Evolutionary conservation across 2,113 vertebrate species (phyloP), one percentile per base, ranked within the genome.

Genomic region (Cyprichromis sp.): DNA sequence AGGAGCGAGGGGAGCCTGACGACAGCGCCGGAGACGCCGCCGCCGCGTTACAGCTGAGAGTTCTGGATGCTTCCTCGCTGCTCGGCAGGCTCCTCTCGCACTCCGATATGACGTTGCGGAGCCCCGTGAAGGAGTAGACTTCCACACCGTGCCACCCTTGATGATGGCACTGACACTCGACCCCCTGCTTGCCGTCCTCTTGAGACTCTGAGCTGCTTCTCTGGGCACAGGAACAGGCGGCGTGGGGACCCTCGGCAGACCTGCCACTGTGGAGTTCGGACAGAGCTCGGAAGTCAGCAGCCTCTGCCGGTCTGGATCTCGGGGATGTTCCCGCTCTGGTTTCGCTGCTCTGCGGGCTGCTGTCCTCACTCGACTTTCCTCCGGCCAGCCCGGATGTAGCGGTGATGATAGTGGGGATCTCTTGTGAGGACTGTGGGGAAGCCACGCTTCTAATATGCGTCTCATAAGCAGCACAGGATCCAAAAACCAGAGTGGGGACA

Each of bases 91-190:
- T 96, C 92, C 93, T 95, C 94, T 97, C 97, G 2, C 97, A 97
- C 85, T 98, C 96, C 1, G 97, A 96, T 80, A 98, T 97, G 83
- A 96, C 96, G 14, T 91, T 94, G 86, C 99, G 97, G 63, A 99
- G 96, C 91, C 98, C 98, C 5, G 98, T 98, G 96, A 99, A 99
- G 90, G 96, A 98, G 95, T 99, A 99, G 6, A 98, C 98, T 90
- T 98, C 97, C 96, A 98, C 97, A 7, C 97, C 97, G 8, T 96
- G 95, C 98, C 98, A 99, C 21, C 94, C 95, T 36, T 92, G 96
- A 79, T 94, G 97, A 45, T 92, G 96, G 63, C 96, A 96, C 79
- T 85, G 91, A 5, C 36, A 12, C 3, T 83, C 81, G 0, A 84
- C 54, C 8, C 8, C 82, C 68, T 14, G 63, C 14, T 2, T 3